phyloP scores from a whole-genome alignment of 2,113 vertebrate genomes.

The Carollia perspicillata region DNA sequence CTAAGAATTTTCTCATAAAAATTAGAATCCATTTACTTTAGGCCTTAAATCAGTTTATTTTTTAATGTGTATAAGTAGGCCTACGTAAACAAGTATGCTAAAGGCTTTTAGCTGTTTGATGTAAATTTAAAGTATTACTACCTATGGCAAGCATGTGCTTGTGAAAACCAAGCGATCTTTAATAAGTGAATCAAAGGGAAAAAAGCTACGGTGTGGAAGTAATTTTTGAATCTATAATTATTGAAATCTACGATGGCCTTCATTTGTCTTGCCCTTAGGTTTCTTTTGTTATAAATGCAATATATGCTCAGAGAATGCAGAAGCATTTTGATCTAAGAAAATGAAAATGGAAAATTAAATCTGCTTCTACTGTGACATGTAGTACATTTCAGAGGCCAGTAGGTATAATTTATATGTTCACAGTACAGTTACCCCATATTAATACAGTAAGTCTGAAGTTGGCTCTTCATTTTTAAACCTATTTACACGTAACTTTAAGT shows the following conservation, averaged over 20 bases:
- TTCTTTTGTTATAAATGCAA: background rate
- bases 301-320: background rate
- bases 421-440: background rate
- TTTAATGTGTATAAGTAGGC: background rate
- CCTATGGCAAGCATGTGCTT: background rate
- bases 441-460: background rate
- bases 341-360: slow-evolving; percentile 26
- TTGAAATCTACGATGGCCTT: background rate
- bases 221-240: background rate
- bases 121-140: slow-evolving; percentile 10
- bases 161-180: slow-evolving; percentile 3
- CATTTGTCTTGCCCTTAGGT: background rate
- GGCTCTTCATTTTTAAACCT: background rate
- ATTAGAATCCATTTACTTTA: background rate
- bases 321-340: slow-evolving; percentile 17
- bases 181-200: background rate
- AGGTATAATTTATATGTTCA: background rate
- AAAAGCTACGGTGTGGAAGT: background rate
- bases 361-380: background rate
- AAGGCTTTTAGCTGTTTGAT: background rate
- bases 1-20: background rate
- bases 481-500: background rate
- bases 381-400: background rate
- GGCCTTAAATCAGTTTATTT: background rate
- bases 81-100: background rate